These are phyloP conservation scores for Nemotelus pantherinus DNA, from an alignment of 2,888 invertebrate genomes.

Conservation along the genomic window DNA sequence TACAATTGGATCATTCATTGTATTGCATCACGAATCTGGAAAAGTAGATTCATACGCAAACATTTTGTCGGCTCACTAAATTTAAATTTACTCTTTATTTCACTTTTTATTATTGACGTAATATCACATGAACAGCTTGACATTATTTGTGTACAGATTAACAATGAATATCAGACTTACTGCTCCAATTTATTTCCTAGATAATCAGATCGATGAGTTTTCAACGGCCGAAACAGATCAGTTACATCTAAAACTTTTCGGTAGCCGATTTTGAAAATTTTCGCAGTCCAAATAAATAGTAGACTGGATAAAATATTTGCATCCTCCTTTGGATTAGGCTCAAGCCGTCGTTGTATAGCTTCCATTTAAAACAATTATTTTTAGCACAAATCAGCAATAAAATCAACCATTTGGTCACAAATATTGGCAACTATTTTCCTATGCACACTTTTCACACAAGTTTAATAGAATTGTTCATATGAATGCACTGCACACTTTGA, in stretches of 20 bases:
- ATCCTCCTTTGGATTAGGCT: slow-evolving; percentile 64
- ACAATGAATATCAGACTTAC: slow-evolving; percentile 58
- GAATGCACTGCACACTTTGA: slow-evolving; percentile 4
- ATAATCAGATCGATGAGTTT: slow-evolving; percentile 64
- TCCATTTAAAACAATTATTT: slow-evolving; percentile 35
- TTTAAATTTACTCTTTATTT: no score
- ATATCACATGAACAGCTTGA: no score
- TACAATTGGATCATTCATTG: no score
- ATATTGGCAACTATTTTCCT: background rate
- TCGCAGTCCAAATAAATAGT: slow-evolving; percentile 68
- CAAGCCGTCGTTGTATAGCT: slow-evolving; percentile 42
- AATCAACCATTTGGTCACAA: background rate
- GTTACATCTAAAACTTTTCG: slow-evolving; percentile 64
- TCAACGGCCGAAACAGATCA: slow-evolving; percentile 67
- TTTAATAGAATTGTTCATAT: background rate
- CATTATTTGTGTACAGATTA: no score
- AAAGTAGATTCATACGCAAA: no score
- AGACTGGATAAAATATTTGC: slow-evolving; percentile 65
- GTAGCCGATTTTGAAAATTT: slow-evolving; percentile 66
- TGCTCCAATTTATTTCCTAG: slow-evolving; percentile 67
- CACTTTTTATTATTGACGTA: no score
- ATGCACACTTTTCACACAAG: background rate
- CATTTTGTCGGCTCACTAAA: no score
- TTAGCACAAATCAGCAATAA: background rate
- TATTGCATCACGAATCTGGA: no score